phyloP scores from a whole-genome alignment of 2,797 vertebrate species.

The Limnodromus scolopaceus region DNA sequence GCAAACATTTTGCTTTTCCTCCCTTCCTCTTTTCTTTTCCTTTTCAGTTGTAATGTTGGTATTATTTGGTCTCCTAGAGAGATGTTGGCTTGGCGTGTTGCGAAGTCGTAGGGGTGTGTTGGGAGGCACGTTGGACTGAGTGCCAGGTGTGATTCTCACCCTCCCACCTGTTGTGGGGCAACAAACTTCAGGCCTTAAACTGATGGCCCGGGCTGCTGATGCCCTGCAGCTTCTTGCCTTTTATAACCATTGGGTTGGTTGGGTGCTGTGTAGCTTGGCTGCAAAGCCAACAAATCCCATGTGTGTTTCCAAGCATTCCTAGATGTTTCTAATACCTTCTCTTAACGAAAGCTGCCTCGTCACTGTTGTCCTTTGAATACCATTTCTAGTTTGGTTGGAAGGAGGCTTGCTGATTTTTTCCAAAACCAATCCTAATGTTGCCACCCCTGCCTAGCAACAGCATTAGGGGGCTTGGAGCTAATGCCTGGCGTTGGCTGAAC shows the following conservation, averaged over 20 bases:
- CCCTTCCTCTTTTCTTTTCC: neutral
- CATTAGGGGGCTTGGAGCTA: neutral
- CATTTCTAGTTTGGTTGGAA: neutral
- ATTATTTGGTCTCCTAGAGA: neutral
- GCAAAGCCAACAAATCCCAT: neutral
- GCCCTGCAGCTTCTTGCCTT: slow-evolving; percentile 1
- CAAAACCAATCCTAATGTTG: slow-evolving; percentile 19
- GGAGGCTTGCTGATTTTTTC: slow-evolving; percentile 25
- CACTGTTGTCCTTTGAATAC: neutral
- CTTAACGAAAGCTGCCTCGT: neutral
- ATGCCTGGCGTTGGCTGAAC: neutral
- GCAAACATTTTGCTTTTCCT: neutral
- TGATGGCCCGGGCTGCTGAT: neutral
- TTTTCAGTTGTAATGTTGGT: neutral
- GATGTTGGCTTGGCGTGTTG: neutral
- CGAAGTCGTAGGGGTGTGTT: rapidly evolving
- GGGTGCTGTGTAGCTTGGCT: neutral
- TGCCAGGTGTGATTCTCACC: neutral
- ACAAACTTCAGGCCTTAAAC: neutral
- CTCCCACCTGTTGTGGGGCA: slow-evolving; percentile 14
- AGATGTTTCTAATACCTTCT: slow-evolving; percentile 22
- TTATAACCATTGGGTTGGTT: neutral
- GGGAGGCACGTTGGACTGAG: neutral
- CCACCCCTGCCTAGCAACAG: slow-evolving; percentile 16
- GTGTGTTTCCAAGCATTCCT: neutral